Evolutionary conservation across 2,797 vertebrate species (phyloP), one percentile per base, ranked within the genome.

Genomic region (Takifugu rubripes): DNA sequence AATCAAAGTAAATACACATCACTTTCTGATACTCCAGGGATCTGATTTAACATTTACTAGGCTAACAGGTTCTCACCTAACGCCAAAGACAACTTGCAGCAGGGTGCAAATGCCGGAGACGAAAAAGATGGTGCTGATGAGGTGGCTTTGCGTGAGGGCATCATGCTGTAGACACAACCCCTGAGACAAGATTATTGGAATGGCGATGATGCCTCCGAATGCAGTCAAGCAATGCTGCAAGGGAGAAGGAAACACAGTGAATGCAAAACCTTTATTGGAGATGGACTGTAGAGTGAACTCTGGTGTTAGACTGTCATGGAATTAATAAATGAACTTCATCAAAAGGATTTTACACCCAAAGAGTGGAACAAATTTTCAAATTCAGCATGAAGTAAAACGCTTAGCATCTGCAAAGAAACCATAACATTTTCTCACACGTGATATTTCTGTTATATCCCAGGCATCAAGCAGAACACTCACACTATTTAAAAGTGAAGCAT

Each of bases 61-160:
- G 3, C 14, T n/a, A 15, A 5, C 12, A 12, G 8, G 7, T 44
- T 6, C 88, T 70, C 87, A 99, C 97, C 97, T 95, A 70, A 99
- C 86, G 46, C 97, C 97, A 16, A 98, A 90, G 64, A 92, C 73
- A 66, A 98, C 96, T 82, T 99, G 97, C 72, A 99, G 78, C 64
- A 99, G 89, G 10, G 95, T 98, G 83, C 96, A 99, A 54, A 99
- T 74, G 11, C 97, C 96, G 0, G 97, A 96, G 72, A 98, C 92
- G 3, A 99, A 97, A 91, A 98, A 96, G 61, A 97, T 95, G 81
- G 94, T 98, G 86, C 95, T 95, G 89, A 99, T 96, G 74, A 99
- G 93, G 71, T 95, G 91, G 83, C 94, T 95, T 77, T 99, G 97
- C 2, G 94, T 94, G 75, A 98, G 87, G 5, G 90, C 82, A 10